Evolutionary conservation across 2,113 vertebrate species (phyloP).

Genomic region (Ardeotis arabs): DNA sequence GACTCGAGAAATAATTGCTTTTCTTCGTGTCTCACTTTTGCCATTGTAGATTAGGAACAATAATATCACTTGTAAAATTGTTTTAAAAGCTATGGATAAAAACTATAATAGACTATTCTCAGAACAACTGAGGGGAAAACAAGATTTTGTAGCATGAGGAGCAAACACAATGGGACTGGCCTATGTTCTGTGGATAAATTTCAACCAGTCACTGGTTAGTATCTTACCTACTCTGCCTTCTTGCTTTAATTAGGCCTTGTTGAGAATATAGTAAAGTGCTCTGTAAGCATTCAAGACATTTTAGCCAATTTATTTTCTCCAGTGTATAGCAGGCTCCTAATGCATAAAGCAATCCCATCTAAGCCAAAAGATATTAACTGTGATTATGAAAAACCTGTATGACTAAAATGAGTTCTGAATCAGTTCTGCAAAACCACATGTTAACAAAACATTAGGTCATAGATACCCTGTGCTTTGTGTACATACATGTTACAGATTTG

Average conservation of each 20-base stretch:
- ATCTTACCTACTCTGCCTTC: neutral
- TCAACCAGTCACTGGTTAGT: neutral
- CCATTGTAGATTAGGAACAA: neutral
- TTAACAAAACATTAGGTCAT: conserved; percentile 46
- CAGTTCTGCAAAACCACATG: neutral
- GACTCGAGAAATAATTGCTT: neutral
- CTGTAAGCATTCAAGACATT: neutral
- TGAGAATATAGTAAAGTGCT: neutral
- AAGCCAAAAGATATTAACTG: neutral
- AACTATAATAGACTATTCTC: neutral
- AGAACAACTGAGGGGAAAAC: neutral
- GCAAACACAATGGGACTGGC: neutral
- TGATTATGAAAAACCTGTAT: neutral
- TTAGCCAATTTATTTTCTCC: conserved; percentile 17
- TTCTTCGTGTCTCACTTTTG: neutral
- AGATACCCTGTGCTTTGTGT: neutral
- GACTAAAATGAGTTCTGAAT: conserved; percentile 11
- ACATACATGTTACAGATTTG: neutral
- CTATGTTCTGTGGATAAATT: neutral
- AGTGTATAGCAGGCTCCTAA: neutral
- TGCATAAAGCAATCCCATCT: neutral
- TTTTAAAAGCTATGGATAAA: neutral
- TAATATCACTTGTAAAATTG: neutral
- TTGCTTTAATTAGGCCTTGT: neutral
- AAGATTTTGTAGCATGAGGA: neutral